Evolutionary conservation across 2,888 invertebrate species (phyloP).

Genomic region (Octodonta nipae): DNA sequence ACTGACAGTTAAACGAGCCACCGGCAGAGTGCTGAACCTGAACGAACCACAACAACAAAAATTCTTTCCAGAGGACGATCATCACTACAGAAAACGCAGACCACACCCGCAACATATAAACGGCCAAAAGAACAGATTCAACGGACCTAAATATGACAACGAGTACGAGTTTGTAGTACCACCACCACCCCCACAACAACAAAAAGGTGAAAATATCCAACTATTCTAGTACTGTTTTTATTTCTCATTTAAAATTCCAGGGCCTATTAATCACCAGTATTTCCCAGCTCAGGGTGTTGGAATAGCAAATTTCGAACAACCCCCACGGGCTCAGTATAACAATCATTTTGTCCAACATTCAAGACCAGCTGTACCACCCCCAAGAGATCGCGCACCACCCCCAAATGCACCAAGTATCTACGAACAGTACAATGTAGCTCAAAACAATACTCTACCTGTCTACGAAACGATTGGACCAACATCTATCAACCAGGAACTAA

Average conservation of each 20-base stretch:
- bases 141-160: slow-evolving; percentile 9
- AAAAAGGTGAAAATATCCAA: too few species aligned
- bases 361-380: slow-evolving; percentile 2
- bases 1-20: slow-evolving; percentile 20
- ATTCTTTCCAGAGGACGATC: slow-evolving; percentile 25
- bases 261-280: too few species aligned
- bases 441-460: slow-evolving; percentile 27
- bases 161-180: slow-evolving; percentile 25
- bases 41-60: slow-evolving; percentile 20
- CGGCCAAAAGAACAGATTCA: slow-evolving; percentile 9
- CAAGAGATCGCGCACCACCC: slow-evolving; percentile 12
- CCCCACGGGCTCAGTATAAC: too few species aligned
- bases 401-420: slow-evolving; percentile 18
- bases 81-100: slow-evolving; percentile 20
- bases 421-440: slow-evolving; percentile 18
- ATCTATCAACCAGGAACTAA: slow-evolving; percentile 18
- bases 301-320: slow-evolving; percentile 12
- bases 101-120: slow-evolving; percentile 24
- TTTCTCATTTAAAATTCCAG: too few species aligned
- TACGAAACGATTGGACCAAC: slow-evolving; percentile 18
- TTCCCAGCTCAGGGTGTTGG: slow-evolving; percentile 12
- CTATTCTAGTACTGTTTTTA: too few species aligned
- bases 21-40: slow-evolving; percentile 29
- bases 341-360: too few species aligned
- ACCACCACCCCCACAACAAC: slow-evolving; percentile 16